phyloP scores from a whole-genome alignment of 2,113 vertebrate genomes.

The Spea bombifrons region DNA sequence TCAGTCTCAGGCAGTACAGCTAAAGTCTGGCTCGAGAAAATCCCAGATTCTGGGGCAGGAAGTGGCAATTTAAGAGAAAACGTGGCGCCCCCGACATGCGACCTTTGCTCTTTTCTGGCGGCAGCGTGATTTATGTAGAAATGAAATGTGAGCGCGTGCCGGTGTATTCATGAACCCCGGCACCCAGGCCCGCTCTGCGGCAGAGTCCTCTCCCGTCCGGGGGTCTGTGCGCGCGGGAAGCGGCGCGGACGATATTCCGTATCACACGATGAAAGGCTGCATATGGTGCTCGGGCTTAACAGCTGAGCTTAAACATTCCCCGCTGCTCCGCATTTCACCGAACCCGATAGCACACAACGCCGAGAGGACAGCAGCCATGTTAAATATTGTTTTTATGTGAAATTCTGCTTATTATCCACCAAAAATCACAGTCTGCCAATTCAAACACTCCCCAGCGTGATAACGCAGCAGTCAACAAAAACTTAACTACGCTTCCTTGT shows the following conservation, averaged over 20 bases:
- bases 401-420: slow-evolving; percentile 49
- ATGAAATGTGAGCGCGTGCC: slow-evolving; percentile 56
- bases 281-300: slow-evolving; percentile 69
- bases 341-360: slow-evolving; percentile 61
- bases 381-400: slow-evolving; percentile 51
- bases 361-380: slow-evolving; percentile 23
- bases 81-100: slow-evolving; percentile 43
- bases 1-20: background rate
- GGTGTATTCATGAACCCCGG: slow-evolving; percentile 57
- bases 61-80: background rate
- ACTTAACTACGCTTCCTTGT: slow-evolving; percentile 1
- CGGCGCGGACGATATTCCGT: slow-evolving; percentile 64
- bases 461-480: slow-evolving; percentile 33
- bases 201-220: slow-evolving; percentile 62
- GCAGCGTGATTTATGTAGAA: slow-evolving; percentile 55
- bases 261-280: slow-evolving; percentile 67
- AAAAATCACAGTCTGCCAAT: slow-evolving; percentile 51
- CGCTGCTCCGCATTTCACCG: slow-evolving; percentile 65
- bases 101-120: slow-evolving; percentile 57
- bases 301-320: slow-evolving; percentile 62
- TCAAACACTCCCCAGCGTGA: slow-evolving; percentile 41
- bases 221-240: slow-evolving; percentile 64
- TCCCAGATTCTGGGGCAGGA: background rate
- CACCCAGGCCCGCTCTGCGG: slow-evolving; percentile 59
- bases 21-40: background rate